phyloP scores from a whole-genome alignment of 2,797 vertebrate genomes.

The Parauchenoglanis ngamensis region DNA sequence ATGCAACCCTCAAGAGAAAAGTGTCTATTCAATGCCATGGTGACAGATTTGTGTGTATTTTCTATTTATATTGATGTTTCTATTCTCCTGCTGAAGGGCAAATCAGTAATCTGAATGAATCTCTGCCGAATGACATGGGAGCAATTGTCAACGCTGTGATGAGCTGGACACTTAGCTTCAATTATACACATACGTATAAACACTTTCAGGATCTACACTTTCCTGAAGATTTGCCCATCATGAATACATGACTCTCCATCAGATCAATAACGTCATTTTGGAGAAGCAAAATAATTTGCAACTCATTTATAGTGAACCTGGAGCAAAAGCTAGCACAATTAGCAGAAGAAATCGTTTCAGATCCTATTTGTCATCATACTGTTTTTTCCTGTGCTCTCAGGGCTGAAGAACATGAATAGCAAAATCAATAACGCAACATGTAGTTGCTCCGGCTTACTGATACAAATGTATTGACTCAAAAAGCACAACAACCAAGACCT shows the following conservation, averaged over 20 bases:
- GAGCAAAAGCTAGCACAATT: conserved; percentile 55
- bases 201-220: background rate
- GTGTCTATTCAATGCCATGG: background rate
- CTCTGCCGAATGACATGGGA: background rate
- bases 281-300: background rate
- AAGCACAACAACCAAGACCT: conserved; percentile 60
- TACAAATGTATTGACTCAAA: conserved; percentile 65
- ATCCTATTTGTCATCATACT: conserved; percentile 12
- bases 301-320: conserved; percentile 23
- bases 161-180: background rate
- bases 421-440: conserved; percentile 81
- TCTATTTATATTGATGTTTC: background rate
- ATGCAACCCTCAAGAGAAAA: background rate
- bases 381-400: conserved; percentile 54
- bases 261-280: conserved; percentile 44
- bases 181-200: background rate
- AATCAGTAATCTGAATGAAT: conserved; percentile 11
- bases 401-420: conserved; percentile 66
- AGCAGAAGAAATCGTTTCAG: background rate
- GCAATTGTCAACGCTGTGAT: background rate
- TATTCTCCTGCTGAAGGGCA: background rate
- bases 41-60: background rate
- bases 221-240: conserved; percentile 11
- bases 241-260: conserved; percentile 39
- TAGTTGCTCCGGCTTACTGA: conserved; percentile 73